Evolutionary conservation across 2,797 vertebrate genomes (phyloP).

Genomic region (Oryzias sinensis): DNA sequence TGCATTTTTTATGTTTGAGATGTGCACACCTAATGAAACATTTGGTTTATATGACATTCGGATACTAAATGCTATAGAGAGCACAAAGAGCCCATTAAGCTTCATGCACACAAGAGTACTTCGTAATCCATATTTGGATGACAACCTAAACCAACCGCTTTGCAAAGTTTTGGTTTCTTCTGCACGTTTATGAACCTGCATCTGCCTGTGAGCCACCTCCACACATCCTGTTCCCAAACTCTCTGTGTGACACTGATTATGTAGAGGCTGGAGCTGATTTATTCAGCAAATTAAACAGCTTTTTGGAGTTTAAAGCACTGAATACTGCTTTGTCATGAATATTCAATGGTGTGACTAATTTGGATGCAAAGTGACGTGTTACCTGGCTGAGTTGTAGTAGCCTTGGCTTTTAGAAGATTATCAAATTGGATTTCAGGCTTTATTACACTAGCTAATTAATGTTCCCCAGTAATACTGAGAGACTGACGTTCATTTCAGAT

Average conservation of each 20-base stretch:
- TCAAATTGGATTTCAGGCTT: constrained; percentile 46
- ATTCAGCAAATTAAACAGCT: constrained; percentile 64
- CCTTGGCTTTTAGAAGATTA: constrained; percentile 47
- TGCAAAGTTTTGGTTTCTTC: constrained; percentile 9
- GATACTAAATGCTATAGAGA: too few species aligned
- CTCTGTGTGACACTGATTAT: constrained; percentile 46
- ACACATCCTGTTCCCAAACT: constrained; percentile 28
- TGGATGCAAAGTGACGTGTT: constrained; percentile 56
- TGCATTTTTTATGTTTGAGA: too few species aligned
- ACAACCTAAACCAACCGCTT: constrained; percentile 1
- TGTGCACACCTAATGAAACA: too few species aligned
- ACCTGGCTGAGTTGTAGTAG: constrained; percentile 36
- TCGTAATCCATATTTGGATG: constrained; percentile 14
- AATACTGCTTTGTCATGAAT: constrained; percentile 44
- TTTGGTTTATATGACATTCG: too few species aligned
- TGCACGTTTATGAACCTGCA: constrained; percentile 21
- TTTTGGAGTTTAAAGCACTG: constrained; percentile 55
- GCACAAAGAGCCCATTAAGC: constrained; percentile 2
- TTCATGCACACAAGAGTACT: constrained; percentile 27
- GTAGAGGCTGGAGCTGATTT: constrained; percentile 39
- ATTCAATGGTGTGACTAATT: constrained; percentile 63
- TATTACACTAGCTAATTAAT: constrained; percentile 43
- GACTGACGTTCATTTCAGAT: constrained; percentile 19
- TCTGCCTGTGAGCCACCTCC: constrained; percentile 23
- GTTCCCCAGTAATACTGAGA: constrained; percentile 32